Percentiles rank a stretch among this genome's conserved stretches.
Evolutionary conservation across 2,888 invertebrate genomes (phyloP).

Genomic region (Euplagia quadripunctaria): DNA sequence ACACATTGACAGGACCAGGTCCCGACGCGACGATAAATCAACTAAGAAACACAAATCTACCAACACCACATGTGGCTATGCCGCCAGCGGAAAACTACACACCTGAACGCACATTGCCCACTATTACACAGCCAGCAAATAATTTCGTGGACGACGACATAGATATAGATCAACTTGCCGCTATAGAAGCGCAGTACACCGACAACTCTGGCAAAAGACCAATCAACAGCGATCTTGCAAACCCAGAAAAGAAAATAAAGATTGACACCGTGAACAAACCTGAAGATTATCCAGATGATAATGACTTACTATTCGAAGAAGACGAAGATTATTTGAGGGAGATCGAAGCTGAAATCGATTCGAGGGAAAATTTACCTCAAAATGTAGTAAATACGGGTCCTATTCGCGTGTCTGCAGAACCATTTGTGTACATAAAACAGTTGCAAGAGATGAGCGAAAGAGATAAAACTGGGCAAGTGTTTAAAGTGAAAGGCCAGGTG

Average conservation of each 20-base stretch:
- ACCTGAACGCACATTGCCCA: slow-evolving; percentile 48
- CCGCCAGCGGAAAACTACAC: slow-evolving; percentile 48
- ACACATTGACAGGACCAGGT: slow-evolving; percentile 58
- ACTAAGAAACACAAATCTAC: slow-evolving; percentile 63
- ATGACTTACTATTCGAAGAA: slow-evolving; percentile 68
- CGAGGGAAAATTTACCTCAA: slow-evolving; percentile 39
- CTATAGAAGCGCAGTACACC: slow-evolving; percentile 70
- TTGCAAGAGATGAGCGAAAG: slow-evolving; percentile 68
- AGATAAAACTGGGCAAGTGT: slow-evolving; percentile 75
- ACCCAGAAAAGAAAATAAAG: slow-evolving; percentile 73
- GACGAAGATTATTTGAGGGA: slow-evolving; percentile 76
- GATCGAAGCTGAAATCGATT: slow-evolving; percentile 70
- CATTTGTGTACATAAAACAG: slow-evolving; percentile 82
- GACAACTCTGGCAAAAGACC: slow-evolving; percentile 64
- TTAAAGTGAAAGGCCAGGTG: slow-evolving; percentile 87
- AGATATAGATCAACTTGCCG: slow-evolving; percentile 73
- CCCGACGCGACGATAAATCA: slow-evolving; percentile 55
- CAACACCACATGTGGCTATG: slow-evolving; percentile 63
- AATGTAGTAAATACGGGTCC: slow-evolving; percentile 44
- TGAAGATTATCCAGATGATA: slow-evolving; percentile 71
- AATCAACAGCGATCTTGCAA: slow-evolving; percentile 42
- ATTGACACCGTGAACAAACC: slow-evolving; percentile 53
- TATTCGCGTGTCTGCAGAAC: slow-evolving; percentile 62
- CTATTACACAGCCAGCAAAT: slow-evolving; percentile 59
- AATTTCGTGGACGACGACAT: slow-evolving; percentile 73